Conservation (phyloP, 2,113 vertebrate genomes). For the Apodemus sylvaticus region DNA sequence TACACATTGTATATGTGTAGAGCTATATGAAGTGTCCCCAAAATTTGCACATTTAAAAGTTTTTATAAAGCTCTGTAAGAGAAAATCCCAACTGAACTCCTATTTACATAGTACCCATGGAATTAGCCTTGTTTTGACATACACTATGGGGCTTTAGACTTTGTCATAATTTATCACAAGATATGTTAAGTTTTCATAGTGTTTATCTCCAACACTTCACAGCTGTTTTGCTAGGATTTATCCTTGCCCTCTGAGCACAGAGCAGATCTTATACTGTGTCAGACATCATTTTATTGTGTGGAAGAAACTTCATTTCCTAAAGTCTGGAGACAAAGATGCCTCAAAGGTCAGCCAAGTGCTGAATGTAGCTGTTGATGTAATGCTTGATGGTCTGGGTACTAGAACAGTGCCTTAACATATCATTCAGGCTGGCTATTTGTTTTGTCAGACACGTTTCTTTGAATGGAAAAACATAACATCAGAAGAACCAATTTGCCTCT, state of each 20-base stretch:
- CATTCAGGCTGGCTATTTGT: slow-evolving; percentile 18
- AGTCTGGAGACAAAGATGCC: neutral
- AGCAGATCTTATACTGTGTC: neutral
- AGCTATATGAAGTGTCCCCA: neutral
- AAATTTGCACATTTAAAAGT: neutral
- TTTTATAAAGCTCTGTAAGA: neutral
- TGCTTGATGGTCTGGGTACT: neutral
- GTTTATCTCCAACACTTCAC: neutral
- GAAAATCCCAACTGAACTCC: neutral
- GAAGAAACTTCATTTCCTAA: neutral
- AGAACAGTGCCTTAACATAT: slow-evolving; percentile 5
- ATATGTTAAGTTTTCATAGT: neutral
- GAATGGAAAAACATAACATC: neutral
- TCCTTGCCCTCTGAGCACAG: neutral
- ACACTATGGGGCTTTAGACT: neutral
- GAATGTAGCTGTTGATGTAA: slow-evolving; percentile 9
- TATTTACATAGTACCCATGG: neutral
- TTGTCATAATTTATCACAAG: neutral
- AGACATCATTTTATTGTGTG: slow-evolving; percentile 28
- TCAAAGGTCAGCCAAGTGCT: slow-evolving; percentile 23
- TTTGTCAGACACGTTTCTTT: slow-evolving; percentile 28
- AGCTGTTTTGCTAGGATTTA: slow-evolving; percentile 17
- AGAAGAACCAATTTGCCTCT: neutral
- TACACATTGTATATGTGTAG: neutral
- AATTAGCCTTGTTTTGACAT: neutral